Base-by-base conservation (phyloP, 2,797 vertebrate species). In the Epinephelus awoara region DNA sequence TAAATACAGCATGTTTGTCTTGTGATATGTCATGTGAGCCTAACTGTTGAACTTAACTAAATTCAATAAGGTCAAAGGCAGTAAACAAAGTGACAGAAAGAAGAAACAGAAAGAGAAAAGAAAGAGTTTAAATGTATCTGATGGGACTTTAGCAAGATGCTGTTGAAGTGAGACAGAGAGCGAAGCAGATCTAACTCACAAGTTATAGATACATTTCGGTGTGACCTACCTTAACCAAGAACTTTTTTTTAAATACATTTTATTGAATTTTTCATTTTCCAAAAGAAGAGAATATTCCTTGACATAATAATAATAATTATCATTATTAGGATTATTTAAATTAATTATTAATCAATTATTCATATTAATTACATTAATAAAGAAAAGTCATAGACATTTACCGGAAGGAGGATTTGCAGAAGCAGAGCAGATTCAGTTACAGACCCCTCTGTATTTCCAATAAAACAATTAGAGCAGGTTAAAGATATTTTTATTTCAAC, bases 61-160 rank as follows among this genome's bases (percentile, higher is more conserved):
- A 80, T 54, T 52, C 61, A 66, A 57, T 75, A 29, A 69, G 40
- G 38, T 73, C 46, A 67, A 70, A 75, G n/a, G 44, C 66, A 69
- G 62, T 6, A 68, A 21, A 34, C n/a, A 77, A 61, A 65, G 27
- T 25, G 23, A 71, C 17, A 5, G 13, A 63, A 66, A 17, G 21
- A 54, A 55, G 10, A 42, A n/a, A 80, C 0, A 18, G 49, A 29
- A 5, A 29, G 27, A 29, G 27, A 29, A 29, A 47, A 15, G n/a
- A 66, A 25, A 55, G 27, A 66, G 62, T 74, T 40, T 51, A 42
- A 61, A 47, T 6, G 15, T 38, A 51, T 54, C 34, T 75, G 25
- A 67, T 51, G 5, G 54, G 63, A 44, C 61, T 6, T 69, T 42
- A 57, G n/a, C 13, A 18, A 62, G 15, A 61, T 10, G 38, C 18